Evolutionary conservation across 2,888 invertebrate species (phyloP).

Genomic region (Synergus japonicus): DNA sequence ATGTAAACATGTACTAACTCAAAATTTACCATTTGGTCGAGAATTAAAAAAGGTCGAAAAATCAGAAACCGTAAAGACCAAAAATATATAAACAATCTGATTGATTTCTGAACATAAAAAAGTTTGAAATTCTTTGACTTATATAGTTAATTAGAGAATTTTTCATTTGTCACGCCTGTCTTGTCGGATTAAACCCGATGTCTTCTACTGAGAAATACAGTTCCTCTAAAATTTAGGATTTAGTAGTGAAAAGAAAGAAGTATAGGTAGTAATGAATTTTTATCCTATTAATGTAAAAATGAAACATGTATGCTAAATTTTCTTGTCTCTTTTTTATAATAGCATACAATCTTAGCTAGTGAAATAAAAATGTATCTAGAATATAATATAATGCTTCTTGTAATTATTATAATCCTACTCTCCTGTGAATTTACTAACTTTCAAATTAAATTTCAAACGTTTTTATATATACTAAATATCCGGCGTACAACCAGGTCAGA

Average conservation of each 20-base stretch:
- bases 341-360: neutral
- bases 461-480: neutral
- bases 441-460: neutral
- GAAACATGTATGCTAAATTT: too few species aligned
- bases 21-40: too few species aligned
- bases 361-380: neutral
- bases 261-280: too few species aligned
- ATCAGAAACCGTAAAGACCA: too few species aligned
- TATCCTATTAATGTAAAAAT: too few species aligned
- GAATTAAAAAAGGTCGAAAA: too few species aligned
- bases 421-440: neutral
- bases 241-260: too few species aligned
- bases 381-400: neutral
- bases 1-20: too few species aligned
- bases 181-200: neutral
- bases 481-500: constrained; percentile 20
- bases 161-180: neutral
- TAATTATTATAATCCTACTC: neutral
- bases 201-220: neutral
- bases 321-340: too few species aligned
- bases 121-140: too few species aligned
- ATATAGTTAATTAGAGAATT: neutral
- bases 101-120: too few species aligned
- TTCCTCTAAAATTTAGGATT: neutral
- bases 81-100: too few species aligned